Evolutionary conservation across 1,140 invertebrate species (phyloP), one percentile per base, ranked within the genome.

Genomic region (Caenorhabditis remanei): DNA sequence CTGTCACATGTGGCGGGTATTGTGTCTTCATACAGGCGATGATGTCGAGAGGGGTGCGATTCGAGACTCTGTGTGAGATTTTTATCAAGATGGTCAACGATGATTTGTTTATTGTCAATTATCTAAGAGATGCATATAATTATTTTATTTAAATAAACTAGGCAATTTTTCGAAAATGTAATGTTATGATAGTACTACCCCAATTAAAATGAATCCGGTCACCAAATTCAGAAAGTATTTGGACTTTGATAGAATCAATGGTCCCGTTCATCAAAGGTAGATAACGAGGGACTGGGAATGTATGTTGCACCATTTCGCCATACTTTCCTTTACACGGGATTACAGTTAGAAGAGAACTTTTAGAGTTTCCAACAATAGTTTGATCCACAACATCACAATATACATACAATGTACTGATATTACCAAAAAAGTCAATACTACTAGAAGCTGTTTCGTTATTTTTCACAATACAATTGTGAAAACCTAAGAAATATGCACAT

Each of bases 281-380:
- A 58, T 58, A 58, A 16, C 55, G 13, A n/a, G 55, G 55, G 13
- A 58, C 55, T 19, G 55, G 55, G 19, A 58, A 58, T 19, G 55
- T 58, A n/a, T 58, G 55, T n/a, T 58, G 55, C 6, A 58, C 55
- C 55, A 58, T 58, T n/a, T 58, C 55, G 13, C 55, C 55, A 58
- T 16, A 58, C 9, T 14, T 58, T 58, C 55, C 55, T 58, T 58
- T 58, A 58, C 55, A 58, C 0, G 55, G 55, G 1, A 58, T 19
- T 6, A 58, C 55, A 19, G 55, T 58, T 58, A 58, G 19, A 58
- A 58, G 55, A n/a, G 13, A 16, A 58, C 55, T 58, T n/a, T 58
- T 58, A n/a, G 13, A 58, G 19, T 58, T 58, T 19, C 55, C 55
- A 19, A 58, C 55, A 58, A 58, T 58, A 6, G 55, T 16, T 58